Evolutionary conservation across 1,140 invertebrate genomes (phyloP), one percentile per base, ranked within the genome.

Genomic region (Batillaria attramentaria): DNA sequence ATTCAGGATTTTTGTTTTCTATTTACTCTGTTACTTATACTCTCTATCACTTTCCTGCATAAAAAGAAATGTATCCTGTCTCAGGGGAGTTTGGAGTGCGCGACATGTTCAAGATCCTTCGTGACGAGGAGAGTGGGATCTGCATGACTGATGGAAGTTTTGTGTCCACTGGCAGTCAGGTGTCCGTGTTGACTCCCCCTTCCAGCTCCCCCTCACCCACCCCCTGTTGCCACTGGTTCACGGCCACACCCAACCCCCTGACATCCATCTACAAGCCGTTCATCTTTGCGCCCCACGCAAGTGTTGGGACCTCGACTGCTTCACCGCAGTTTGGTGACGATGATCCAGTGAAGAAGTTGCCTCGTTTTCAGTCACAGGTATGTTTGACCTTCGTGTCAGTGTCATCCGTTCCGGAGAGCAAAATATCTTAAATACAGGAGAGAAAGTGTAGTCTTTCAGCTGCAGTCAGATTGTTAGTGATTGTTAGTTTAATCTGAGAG

Each of bases 231-330:
- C 94, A 96, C 88, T 96, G 95, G 95, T 95, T 96, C 85, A 96
- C 95, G 5, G 95, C 93, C 2, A 96, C 95, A n/a, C 95, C 95
- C 2, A 94, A 96, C 90, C 94, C 95, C 1, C 92, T 92, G 42
- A 91, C 93, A 70, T 95, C 95, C 1, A 93, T 95, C 28, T 96
- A 94, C 89, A 96, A 96, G 89, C 95, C 95, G 28, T 96, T 96
- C 85, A 92, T 96, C 20, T 96, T 96, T 86, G 94, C 94, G 1
- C 92, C 93, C 5, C 93, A 93, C 77, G 93, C 81, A 41, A 57
- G 75, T 28, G 74, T 85, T 39, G 88, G 87, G 3, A 72, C 70
- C 42, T 50, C 86, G 1, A 88, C 87, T 4, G 74, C 68, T 18
- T 95, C 94, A 1, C 89, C 87, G 3, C 82, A 89, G 54, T 86